Base-by-base conservation (phyloP, 2,113 vertebrate species). In the Epinephelus cyanopodus region DNA sequence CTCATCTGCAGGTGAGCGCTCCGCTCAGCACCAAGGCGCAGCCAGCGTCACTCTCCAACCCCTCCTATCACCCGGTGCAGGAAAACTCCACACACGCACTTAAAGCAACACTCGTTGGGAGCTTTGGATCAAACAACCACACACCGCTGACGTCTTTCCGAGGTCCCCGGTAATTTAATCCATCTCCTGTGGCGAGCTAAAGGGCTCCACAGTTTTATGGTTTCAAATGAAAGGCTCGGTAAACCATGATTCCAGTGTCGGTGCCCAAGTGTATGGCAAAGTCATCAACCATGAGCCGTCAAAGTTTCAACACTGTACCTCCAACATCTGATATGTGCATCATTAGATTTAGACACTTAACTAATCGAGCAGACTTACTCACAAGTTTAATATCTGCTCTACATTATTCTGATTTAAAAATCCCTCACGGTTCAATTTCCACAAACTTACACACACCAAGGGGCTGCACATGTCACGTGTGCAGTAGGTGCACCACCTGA, bases 1-100 rank as follows among this genome's bases (percentile, higher is more conserved):
- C 87, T 91, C 89, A 83, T 93, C 89, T 94, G 95, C 94, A 95
- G 94, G 94, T 95, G 94, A 95, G 93, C 90, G 92, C 92, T 94
- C 87, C 83, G 93, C 95, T 94, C 94, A 85, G 93, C 94, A 91
- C 92, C 91, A 87, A 92, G 93, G 94, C 91, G 94, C 95, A 92
- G 92, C 87, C 89, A 87, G 94, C 94, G 94, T 95, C 95, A 94
- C 94, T 87, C 92, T 78, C 75, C 94, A 83, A 93, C 91, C 93
- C 93, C 94, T 95, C 93, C 95, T 92, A 78, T 90, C 85, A 90
- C 70, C 90, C 93, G 79, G 87, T 75, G 82, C 90, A 82, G 90
- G 90, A 92, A 75, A 91, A 91, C 91, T 90, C 87, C 89, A 89
- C 91, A 88, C 91, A 84, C 87, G 62, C 89, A 90, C 92, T 95